These are phyloP conservation scores for Rhodinocichla rosea DNA, from an alignment of 2,113 vertebrate genomes.

Conservation along the genomic window DNA sequence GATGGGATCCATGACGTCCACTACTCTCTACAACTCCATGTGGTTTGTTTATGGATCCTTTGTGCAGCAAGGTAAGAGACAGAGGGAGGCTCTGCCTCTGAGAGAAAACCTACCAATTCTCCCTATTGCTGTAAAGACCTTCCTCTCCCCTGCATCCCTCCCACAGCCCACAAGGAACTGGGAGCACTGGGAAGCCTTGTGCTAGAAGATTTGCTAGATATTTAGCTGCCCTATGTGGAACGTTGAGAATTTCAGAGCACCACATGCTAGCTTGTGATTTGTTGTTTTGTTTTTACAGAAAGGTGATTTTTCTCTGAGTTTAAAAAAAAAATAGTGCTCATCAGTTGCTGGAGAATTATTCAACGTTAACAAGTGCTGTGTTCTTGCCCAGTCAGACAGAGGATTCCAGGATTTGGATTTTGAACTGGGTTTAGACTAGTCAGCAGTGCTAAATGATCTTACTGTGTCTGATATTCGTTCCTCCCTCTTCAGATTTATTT, in stretches of 20 bases:
- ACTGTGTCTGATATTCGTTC: neutral
- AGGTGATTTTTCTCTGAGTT: neutral
- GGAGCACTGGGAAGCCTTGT: neutral
- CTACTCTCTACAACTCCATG: conserved; percentile 98
- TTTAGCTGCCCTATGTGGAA: neutral
- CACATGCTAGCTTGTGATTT: neutral
- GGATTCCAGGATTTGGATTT: neutral
- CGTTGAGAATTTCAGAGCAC: fast-evolving
- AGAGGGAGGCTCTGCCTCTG: neutral
- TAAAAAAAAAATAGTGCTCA: neutral
- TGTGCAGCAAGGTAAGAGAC: conserved; percentile 93
- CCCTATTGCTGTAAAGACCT: neutral
- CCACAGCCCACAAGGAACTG: neutral
- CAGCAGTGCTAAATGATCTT: neutral
- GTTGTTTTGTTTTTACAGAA: neutral
- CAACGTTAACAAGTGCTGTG: neutral
- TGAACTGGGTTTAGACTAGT: neutral
- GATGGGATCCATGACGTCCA: conserved; percentile 96
- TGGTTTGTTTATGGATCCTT: conserved; percentile 99
- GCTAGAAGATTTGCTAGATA: neutral
- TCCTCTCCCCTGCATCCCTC: neutral
- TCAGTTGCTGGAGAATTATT: neutral
- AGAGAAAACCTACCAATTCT: neutral
- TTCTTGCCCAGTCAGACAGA: neutral
- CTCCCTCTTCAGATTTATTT: neutral